Base-by-base conservation (phyloP, 2,888 invertebrate genomes). In the Pasiphila rectangulata region DNA sequence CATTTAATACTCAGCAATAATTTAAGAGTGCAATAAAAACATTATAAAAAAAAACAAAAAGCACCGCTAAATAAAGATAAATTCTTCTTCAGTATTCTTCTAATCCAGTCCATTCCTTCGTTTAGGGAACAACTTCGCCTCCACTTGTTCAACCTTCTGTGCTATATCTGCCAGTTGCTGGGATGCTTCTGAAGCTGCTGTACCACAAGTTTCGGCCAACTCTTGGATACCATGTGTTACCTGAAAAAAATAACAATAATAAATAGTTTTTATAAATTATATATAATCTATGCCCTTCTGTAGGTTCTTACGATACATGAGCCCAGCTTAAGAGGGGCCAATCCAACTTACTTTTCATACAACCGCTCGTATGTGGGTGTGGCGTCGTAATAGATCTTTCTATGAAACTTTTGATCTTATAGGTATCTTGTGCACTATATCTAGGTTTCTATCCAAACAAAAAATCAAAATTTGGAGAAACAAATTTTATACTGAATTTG, bases 71-170 rank as follows among this genome's bases (percentile, higher is more conserved):
- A 42, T 36, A 20, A 9, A n/a, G n/a, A 34, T 21, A 51, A 6
- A 12, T 9, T 13, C 1, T 12, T 19, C 39, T 25, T 13, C n/a
- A n/a, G n/a, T n/a, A n/a, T 17, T 30, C 24, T 39, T 15, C 72
- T 67, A 87, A 59, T 88, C 88, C 10, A 88, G 66, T 23, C 88
- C 88, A 69, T 88, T 88, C 53, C 88, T 71, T 57, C 86, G 72
- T 49, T 63, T 79, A 7, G 85, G 87, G 41, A 82, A 80, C 49
- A 75, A 48, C 50, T 82, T 85, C 27, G 78, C 72, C 51, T 86
- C 87, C 21, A 66, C 71, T 64, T 80, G 72, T 17, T 86, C 84
- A 9, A 87, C 83, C 54, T 80, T 83, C 37, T 77, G 80, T 13
- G 87, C 85, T 1, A 84, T 79, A 42, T 69, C 63, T 2, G 83